Conservation (phyloP, 2,797 vertebrate genomes). For the Phoeniculus purpureus region DNA sequence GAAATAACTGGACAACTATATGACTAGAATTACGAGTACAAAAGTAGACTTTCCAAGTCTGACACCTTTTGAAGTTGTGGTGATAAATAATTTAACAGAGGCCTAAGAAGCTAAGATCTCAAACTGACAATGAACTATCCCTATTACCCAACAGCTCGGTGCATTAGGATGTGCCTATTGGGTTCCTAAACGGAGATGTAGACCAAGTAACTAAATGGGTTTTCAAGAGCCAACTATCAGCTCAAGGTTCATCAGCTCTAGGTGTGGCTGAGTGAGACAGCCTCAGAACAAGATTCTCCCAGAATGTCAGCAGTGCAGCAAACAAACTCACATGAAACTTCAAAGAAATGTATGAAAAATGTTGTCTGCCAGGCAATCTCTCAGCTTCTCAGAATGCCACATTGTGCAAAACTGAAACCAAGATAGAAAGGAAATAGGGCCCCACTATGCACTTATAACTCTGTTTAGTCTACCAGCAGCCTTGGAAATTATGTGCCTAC, state of each 20-base stretch:
- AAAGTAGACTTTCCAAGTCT: neutral
- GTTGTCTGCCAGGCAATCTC: neutral
- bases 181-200: neutral
- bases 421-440: neutral
- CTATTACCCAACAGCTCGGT: neutral
- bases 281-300: neutral
- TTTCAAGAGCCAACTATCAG: neutral
- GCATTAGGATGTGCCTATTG: neutral
- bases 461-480: neutral
- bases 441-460: neutral
- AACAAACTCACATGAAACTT: neutral
- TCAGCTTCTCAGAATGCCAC: neutral
- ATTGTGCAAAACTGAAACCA: neutral
- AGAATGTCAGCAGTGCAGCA: neutral
- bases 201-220: neutral
- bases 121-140: neutral
- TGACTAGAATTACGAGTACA: neutral
- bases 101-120: neutral
- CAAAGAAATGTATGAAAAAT: neutral
- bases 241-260: neutral
- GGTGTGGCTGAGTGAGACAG: neutral
- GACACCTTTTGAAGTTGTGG: neutral
- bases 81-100: neutral
- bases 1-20: neutral
- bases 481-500: neutral